Conservation (phyloP, 2,797 vertebrate genomes). For the Arremon aurantiirostris region DNA sequence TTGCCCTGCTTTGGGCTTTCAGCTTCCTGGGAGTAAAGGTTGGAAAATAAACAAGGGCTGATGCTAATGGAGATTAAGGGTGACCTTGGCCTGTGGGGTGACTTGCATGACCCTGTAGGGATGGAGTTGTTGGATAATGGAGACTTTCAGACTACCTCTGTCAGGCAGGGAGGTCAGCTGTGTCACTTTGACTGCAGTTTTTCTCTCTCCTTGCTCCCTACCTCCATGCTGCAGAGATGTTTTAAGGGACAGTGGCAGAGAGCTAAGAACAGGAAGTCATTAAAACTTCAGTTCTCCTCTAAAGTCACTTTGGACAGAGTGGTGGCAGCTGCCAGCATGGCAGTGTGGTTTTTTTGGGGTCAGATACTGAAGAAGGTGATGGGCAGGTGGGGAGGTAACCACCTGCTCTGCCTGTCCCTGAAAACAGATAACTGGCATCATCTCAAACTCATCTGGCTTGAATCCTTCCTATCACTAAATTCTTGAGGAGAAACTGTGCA, state of each 20-base stretch:
- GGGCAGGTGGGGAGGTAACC: not conserved
- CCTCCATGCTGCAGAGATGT: not conserved
- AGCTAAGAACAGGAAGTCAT: not conserved
- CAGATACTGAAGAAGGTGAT: not conserved
- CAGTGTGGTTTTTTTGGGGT: not conserved
- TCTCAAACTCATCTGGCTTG: not conserved
- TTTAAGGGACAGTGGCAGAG: not conserved
- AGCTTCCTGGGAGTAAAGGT: constrained; percentile 2
- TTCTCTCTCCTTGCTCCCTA: not conserved
- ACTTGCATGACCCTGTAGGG: not conserved
- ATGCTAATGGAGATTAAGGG: not conserved
- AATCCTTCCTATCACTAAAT: not conserved
- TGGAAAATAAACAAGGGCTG: constrained; percentile 26
- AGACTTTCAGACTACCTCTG: not conserved
- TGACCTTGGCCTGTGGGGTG: not conserved
- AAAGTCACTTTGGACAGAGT: not conserved
- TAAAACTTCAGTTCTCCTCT: not conserved
- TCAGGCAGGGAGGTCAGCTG: not conserved
- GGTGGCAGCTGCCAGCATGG: not conserved
- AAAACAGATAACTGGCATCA: not conserved
- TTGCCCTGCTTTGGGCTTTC: not conserved
- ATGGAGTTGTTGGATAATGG: not conserved
- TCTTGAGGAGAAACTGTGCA: not conserved
- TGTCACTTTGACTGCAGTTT: not conserved
- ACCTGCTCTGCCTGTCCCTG: not conserved